phyloP scores from a whole-genome alignment of 2,797 vertebrate genomes.

The Thalassophryne amazonica region DNA sequence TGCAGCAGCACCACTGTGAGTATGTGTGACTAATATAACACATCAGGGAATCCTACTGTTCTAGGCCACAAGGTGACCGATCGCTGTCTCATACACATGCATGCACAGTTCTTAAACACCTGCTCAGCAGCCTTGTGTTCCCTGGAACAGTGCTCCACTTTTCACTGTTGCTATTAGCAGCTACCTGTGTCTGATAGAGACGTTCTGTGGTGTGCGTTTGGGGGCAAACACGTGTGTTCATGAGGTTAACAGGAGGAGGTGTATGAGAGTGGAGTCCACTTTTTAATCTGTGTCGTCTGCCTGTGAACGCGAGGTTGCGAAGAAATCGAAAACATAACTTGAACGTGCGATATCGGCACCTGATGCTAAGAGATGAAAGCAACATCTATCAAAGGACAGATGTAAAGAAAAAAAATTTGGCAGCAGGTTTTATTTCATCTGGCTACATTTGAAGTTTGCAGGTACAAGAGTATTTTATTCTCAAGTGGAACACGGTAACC shows the following conservation, averaged over 20 bases:
- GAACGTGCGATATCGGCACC: conserved; percentile 15
- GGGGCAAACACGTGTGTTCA: neutral
- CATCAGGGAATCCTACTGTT: conserved; percentile 50
- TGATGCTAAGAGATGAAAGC: conserved; percentile 20
- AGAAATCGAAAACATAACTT: neutral
- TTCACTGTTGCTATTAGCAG: conserved; percentile 25
- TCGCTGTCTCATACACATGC: neutral
- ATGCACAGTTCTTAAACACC: conserved; percentile 18
- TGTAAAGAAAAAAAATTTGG: conserved; percentile 8
- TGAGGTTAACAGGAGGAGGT: conserved; percentile 43
- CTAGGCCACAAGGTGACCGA: conserved; percentile 60
- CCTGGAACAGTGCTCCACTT: conserved; percentile 28
- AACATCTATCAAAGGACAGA: conserved; percentile 22
- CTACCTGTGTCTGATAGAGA: conserved; percentile 1
- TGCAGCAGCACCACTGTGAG: neutral
- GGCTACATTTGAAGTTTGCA: conserved; percentile 6
- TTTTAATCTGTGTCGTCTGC: neutral
- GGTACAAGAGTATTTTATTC: conserved; percentile 14
- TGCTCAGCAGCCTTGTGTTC: conserved; percentile 42
- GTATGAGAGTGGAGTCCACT: conserved; percentile 25
- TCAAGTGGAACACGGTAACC: conserved; percentile 10
- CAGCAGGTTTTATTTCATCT: conserved; percentile 9
- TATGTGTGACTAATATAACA: conserved; percentile 40
- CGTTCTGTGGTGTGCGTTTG: neutral
- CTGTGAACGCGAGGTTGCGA: conserved; percentile 23